phyloP scores from a whole-genome alignment of 2,113 vertebrate species.

The Pterocles orientalis region DNA sequence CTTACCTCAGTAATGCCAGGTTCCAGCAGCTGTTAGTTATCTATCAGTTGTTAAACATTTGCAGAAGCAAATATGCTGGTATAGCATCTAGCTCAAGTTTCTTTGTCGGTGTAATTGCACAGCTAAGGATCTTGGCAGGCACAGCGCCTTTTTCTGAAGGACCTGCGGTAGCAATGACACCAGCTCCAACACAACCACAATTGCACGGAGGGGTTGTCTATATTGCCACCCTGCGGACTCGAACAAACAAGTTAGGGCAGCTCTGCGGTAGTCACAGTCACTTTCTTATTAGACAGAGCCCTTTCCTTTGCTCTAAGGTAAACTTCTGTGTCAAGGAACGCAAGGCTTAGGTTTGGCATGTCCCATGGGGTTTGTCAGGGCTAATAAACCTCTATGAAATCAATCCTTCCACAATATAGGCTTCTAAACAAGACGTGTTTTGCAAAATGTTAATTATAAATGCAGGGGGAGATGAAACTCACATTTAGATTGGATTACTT shows the following conservation, averaged over 20 bases:
- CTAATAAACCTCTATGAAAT: not conserved
- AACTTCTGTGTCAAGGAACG: not conserved
- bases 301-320: not conserved
- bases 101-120: not conserved
- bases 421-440: not conserved
- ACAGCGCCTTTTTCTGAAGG: not conserved
- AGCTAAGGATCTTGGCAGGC: not conserved
- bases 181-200: accelerated
- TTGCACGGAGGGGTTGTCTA: not conserved
- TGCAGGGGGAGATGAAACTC: not conserved
- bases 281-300: not conserved
- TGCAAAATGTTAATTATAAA: not conserved
- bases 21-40: not conserved
- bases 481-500: not conserved
- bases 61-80: not conserved
- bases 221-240: constrained; percentile 57
- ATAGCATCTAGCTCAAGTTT: not conserved
- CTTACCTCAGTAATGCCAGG: not conserved
- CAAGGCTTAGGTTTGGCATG: not conserved
- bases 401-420: not conserved
- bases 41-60: constrained; percentile 6
- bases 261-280: accelerated
- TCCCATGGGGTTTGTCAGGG: not conserved
- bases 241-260: not conserved
- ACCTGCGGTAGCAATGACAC: not conserved